Evolutionary conservation across 2,797 vertebrate species (phyloP).

Genomic region (Chelmon rostratus): DNA sequence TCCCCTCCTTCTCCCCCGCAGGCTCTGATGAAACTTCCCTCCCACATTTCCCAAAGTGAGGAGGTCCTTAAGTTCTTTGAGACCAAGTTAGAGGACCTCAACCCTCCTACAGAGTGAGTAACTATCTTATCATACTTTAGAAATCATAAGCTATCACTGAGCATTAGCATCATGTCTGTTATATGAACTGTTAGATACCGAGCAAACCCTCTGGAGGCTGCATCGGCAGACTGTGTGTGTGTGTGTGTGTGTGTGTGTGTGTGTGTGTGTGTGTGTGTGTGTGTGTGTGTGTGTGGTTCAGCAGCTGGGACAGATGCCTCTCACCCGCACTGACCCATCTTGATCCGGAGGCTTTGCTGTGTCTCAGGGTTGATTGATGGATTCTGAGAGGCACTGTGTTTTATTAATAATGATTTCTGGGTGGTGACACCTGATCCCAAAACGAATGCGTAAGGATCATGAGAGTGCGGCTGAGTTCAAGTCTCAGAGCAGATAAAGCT

Average conservation of each 20-base stretch:
- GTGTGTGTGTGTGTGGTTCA: constrained; percentile 35
- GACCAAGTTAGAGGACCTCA: constrained; percentile 92
- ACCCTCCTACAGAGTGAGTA: constrained; percentile 95
- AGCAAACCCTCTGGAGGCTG: constrained; percentile 51
- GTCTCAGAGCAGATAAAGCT: constrained; percentile 62
- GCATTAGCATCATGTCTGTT: constrained; percentile 24
- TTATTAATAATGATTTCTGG: constrained; percentile 74
- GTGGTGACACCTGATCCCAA: constrained; percentile 75
- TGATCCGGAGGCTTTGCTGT: constrained; percentile 53
- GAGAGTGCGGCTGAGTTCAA: constrained; percentile 56
- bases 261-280: constrained; percentile 14
- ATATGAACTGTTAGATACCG: constrained; percentile 20
- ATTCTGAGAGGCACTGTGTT: constrained; percentile 47
- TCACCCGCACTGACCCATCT: constrained; percentile 43
- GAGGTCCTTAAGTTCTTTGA: constrained; percentile 96
- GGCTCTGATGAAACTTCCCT: constrained; percentile 92
- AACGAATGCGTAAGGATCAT: constrained; percentile 65
- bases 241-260: constrained; percentile 28
- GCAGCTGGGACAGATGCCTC: constrained; percentile 45
- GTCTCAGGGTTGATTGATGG: constrained; percentile 67
- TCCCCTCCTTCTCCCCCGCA: constrained; percentile 65
- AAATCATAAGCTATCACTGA: constrained; percentile 23
- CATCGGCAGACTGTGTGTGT: not conserved
- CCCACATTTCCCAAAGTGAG: constrained; percentile 93
- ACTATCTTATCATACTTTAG: constrained; percentile 15